These are phyloP conservation scores for Hippocampus comes DNA, from an alignment of 2,113 vertebrate genomes.

Conservation along the genomic window DNA sequence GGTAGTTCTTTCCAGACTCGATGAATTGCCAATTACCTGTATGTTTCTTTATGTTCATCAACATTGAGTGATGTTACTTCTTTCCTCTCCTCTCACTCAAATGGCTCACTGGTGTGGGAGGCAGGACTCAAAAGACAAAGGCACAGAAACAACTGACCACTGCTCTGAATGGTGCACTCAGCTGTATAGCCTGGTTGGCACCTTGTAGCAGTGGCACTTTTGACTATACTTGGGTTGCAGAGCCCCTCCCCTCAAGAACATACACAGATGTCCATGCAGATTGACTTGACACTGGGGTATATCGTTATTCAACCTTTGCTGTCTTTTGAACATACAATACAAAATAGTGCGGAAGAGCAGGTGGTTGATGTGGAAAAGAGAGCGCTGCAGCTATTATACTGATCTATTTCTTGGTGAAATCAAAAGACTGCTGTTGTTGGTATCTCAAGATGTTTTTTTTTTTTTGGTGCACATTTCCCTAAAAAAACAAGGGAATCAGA, in stretches of 20 bases:
- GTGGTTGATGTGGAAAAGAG: background rate
- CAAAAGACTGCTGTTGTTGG: background rate
- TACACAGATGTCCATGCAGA: background rate
- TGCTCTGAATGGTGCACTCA: conserved; percentile 24
- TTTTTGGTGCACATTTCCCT: background rate
- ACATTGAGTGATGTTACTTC: no score
- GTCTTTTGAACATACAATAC: background rate
- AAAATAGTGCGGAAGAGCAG: background rate
- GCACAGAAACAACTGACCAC: conserved; percentile 8
- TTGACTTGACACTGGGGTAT: background rate
- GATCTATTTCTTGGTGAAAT: background rate
- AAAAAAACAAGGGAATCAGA: background rate
- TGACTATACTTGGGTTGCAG: conserved; percentile 38
- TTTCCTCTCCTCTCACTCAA: no score
- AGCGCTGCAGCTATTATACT: background rate
- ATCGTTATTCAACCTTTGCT: background rate
- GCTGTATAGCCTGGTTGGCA: conserved; percentile 44
- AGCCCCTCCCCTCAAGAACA: conserved; percentile 31
- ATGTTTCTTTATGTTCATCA: no score
- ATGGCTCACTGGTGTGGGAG: no score
- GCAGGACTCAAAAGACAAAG: no score
- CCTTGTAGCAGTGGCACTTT: conserved; percentile 27
- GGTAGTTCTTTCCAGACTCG: no score
- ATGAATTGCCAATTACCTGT: no score
- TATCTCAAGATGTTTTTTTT: background rate